Evolutionary conservation across 2,113 vertebrate genomes (phyloP).

Genomic region (Regulus satrapa): DNA sequence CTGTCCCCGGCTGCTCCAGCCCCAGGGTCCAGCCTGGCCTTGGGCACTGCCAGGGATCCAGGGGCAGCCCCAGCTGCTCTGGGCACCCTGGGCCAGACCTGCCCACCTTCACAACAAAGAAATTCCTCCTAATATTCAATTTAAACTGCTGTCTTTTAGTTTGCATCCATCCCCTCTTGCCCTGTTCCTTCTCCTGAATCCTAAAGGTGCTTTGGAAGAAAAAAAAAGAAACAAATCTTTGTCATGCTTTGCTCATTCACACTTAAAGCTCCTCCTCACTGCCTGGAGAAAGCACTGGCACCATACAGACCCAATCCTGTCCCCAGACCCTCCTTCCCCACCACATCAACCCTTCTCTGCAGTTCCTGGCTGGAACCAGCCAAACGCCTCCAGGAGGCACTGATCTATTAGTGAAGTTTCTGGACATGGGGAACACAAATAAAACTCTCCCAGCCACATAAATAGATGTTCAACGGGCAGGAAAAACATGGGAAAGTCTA

Average conservation of each 20-base stretch:
- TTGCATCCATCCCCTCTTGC: not conserved
- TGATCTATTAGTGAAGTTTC: not conserved
- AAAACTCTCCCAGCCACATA: not conserved
- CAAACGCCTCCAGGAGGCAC: not conserved
- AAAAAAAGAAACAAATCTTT: accelerated
- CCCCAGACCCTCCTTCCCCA: not conserved
- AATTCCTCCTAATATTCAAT: not conserved
- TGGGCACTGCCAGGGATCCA: not conserved
- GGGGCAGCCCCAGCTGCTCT: not conserved
- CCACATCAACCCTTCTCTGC: not conserved
- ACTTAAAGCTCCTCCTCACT: not conserved
- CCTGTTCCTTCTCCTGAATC: not conserved
- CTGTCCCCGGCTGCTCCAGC: not conserved
- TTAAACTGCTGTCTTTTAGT: not conserved
- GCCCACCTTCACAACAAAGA: not conserved
- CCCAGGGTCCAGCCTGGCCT: not conserved
- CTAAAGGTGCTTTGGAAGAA: not conserved
- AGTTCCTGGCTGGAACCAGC: not conserved
- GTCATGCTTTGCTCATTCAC: not conserved
- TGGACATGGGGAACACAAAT: not conserved
- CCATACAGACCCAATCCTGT: not conserved
- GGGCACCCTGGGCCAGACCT: not conserved
- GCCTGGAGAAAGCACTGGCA: not conserved
- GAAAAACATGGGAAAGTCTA: accelerated
- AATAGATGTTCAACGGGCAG: not conserved